Evolutionary conservation across 1,140 invertebrate species (phyloP).

Genomic region (Scylla paramamosain): DNA sequence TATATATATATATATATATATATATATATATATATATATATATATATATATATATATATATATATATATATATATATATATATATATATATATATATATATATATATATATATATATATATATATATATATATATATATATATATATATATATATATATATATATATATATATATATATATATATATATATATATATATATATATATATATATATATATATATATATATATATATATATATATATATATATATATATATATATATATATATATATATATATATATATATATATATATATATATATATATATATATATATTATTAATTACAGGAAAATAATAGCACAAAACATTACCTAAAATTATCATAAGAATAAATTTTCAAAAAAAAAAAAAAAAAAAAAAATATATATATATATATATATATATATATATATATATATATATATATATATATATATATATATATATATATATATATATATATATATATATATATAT

Average conservation of each 20-base stretch:
- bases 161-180: slow-evolving; percentile 17
- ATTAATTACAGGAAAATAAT: background rate
- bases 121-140: slow-evolving; percentile 26
- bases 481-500: too few species aligned
- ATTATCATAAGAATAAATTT: too few species aligned
- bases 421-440: slow-evolving; percentile 26
- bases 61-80: slow-evolving; percentile 26
- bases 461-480: slow-evolving; percentile 17
- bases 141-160: slow-evolving; percentile 26
- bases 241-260: slow-evolving; percentile 7
- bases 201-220: slow-evolving; percentile 26
- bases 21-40: slow-evolving; percentile 26
- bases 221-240: slow-evolving; percentile 26
- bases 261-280: slow-evolving; percentile 26
- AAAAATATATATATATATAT: slow-evolving; percentile 7
- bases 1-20: slow-evolving; percentile 26
- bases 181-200: slow-evolving; percentile 26
- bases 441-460: slow-evolving; percentile 26
- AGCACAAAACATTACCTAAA: background rate
- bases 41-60: slow-evolving; percentile 17
- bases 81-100: slow-evolving; percentile 26
- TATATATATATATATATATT: slow-evolving; percentile 26
- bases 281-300: slow-evolving; percentile 26
- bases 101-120: slow-evolving; percentile 26
- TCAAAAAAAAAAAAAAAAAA: background rate